A percentile compares a stretch with the other conserved stretches of the same genome.
These are phyloP conservation scores for Calyptomena viridis DNA, from an alignment of 2,113 vertebrate species.

Conservation along the genomic window DNA sequence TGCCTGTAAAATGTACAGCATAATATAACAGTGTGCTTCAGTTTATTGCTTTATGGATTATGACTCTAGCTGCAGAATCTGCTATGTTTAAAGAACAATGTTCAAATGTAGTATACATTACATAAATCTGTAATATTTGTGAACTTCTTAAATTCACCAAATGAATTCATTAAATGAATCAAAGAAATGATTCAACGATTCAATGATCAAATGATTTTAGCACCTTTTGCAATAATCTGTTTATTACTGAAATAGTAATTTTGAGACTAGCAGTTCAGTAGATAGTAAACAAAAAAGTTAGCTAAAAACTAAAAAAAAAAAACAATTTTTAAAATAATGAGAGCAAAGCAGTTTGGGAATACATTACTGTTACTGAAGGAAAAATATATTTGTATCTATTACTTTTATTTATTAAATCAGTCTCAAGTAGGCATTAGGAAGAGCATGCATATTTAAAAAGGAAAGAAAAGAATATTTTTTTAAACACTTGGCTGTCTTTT, in stretches of 20 bases:
- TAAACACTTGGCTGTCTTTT: background rate
- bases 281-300: background rate
- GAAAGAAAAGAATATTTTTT: background rate
- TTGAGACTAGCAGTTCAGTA: background rate
- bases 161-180: too few species aligned
- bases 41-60: background rate
- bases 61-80: background rate
- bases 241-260: background rate
- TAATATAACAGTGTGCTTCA: background rate
- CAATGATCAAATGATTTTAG: background rate
- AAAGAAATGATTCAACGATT: too few species aligned
- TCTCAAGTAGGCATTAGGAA: background rate
- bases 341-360: background rate
- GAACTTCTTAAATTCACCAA: background rate
- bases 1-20: background rate
- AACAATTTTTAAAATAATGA: background rate
- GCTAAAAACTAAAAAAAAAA: background rate
- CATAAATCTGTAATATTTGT: background rate
- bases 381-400: background rate
- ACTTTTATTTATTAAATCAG: background rate
- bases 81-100: background rate
- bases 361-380: background rate
- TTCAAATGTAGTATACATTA: background rate
- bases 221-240: background rate
- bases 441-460: background rate